A percentile compares a stretch with the other conserved stretches of the same genome.
These are phyloP conservation scores for Allobates femoralis DNA, from an alignment of 2,797 vertebrate genomes.

Conservation along the genomic window DNA sequence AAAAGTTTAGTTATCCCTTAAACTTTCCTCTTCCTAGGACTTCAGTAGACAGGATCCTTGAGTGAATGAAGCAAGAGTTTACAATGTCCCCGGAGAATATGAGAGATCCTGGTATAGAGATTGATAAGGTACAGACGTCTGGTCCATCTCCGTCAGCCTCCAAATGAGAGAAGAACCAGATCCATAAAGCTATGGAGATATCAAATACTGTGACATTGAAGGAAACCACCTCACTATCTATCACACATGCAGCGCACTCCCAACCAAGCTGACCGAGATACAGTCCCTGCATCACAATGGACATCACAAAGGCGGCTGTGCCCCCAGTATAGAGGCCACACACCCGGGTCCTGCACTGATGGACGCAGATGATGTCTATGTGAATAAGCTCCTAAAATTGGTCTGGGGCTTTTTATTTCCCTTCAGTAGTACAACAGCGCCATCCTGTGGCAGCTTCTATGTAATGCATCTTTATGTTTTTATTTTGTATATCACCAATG, in stretches of 20 bases:
- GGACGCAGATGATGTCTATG: too few species aligned
- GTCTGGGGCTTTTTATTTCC: background rate
- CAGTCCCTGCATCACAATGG: background rate
- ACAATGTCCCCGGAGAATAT: background rate
- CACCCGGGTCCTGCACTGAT: too few species aligned
- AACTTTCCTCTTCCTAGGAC: background rate
- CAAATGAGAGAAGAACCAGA: background rate
- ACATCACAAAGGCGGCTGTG: background rate
- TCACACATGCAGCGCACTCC: background rate
- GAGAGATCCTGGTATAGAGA: background rate
- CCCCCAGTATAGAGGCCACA: too few species aligned
- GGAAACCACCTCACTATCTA: background rate
- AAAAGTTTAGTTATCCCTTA: too few species aligned
- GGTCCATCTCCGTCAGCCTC: background rate
- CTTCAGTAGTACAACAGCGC: slow-evolving; percentile 45
- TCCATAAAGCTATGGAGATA: background rate
- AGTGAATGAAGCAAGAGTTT: background rate
- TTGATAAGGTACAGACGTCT: background rate
- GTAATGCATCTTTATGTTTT: slow-evolving; percentile 5
- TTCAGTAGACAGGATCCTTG: background rate
- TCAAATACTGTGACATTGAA: background rate
- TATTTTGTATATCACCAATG: too few species aligned
- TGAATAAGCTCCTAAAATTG: too few species aligned
- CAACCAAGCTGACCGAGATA: background rate
- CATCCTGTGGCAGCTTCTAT: slow-evolving; percentile 61